A percentile compares a stretch with the other conserved stretches of the same genome.
These are phyloP conservation scores for Poeciliopsis retropinna DNA, from an alignment of 2,113 vertebrate genomes.

Conservation along the genomic window DNA sequence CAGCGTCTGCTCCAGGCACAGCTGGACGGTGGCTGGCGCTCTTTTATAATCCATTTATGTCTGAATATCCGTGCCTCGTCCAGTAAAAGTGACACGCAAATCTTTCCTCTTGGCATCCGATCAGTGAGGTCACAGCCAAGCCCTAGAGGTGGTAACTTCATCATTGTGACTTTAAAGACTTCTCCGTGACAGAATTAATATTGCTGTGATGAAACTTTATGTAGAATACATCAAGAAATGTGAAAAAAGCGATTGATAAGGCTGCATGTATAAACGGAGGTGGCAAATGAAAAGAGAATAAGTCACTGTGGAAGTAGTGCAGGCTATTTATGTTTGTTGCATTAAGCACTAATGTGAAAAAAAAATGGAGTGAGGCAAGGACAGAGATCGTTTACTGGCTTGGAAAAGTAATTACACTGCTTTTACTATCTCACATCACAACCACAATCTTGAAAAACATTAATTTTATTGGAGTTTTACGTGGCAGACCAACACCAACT, in stretches of 20 bases:
- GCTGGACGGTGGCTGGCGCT: constrained; percentile 63
- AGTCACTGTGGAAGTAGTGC: constrained; percentile 45
- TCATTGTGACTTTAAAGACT: constrained; percentile 40
- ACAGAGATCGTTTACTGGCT: neutral
- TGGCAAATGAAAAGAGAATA: constrained; percentile 55
- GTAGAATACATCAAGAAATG: constrained; percentile 7
- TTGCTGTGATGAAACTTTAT: constrained; percentile 46
- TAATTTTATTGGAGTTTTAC: neutral
- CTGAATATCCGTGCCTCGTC: constrained; percentile 41
- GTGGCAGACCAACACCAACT: neutral
- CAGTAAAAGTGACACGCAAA: constrained; percentile 57
- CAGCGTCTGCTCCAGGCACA: constrained; percentile 72
- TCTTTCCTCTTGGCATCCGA: constrained; percentile 41
- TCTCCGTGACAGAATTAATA: constrained; percentile 43
- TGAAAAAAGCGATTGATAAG: constrained; percentile 33
- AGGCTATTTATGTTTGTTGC: constrained; percentile 63
- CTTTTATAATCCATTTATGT: constrained; percentile 69
- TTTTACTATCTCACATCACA: neutral
- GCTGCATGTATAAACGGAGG: constrained; percentile 33
- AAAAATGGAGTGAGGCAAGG: constrained; percentile 10
- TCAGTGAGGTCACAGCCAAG: constrained; percentile 43
- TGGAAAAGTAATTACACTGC: too few species aligned
- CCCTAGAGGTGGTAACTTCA: constrained; percentile 44
- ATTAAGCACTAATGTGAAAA: constrained; percentile 35
- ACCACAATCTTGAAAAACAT: neutral